phyloP scores from a whole-genome alignment of 2,113 vertebrate genomes.

The Misgurnus anguillicaudatus region DNA sequence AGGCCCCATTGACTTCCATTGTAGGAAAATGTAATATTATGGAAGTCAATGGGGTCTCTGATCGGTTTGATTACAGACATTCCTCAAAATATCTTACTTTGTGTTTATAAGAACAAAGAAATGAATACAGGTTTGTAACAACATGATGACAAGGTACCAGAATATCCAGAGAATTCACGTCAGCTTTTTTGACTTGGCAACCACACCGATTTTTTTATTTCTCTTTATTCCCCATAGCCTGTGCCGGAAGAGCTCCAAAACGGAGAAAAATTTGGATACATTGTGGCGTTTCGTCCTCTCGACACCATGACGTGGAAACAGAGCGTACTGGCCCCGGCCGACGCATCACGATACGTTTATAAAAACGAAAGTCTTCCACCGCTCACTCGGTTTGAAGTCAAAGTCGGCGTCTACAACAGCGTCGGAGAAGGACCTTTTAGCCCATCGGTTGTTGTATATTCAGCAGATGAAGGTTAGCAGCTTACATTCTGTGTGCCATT shows the following conservation, averaged over 20 bases:
- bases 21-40: no score
- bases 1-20: no score
- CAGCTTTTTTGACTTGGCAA: no score
- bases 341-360: constrained; percentile 81
- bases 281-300: constrained; percentile 79
- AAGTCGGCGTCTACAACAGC: constrained; percentile 85
- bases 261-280: constrained; percentile 86
- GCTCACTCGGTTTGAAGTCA: constrained; percentile 84
- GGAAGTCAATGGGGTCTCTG: no score
- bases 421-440: constrained; percentile 83
- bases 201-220: background rate
- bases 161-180: no score
- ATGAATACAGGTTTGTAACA: no score
- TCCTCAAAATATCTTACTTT: no score
- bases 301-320: constrained; percentile 82
- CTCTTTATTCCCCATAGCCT: constrained; percentile 66
- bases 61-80: no score
- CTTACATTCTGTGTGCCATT: constrained; percentile 3
- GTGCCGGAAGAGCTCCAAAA: constrained; percentile 87
- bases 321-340: constrained; percentile 77
- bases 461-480: constrained; percentile 83
- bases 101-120: no score
- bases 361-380: constrained; percentile 82
- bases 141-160: no score
- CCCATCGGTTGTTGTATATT: constrained; percentile 72